Base-by-base conservation (phyloP, 2,797 vertebrate genomes). In the Tachyglossus aculeatus region DNA sequence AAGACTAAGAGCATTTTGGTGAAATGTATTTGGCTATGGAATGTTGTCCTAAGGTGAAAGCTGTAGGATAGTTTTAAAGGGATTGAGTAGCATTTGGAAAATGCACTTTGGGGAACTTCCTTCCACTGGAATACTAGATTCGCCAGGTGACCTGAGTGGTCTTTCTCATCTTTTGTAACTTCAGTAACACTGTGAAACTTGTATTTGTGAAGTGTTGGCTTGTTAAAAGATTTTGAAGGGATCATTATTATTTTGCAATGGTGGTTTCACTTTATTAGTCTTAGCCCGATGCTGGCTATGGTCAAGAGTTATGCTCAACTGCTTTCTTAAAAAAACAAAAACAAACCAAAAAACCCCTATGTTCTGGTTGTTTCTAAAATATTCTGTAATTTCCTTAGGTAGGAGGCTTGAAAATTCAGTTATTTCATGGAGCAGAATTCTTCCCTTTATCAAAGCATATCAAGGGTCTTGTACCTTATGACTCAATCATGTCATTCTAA, bases 71-170 rank as follows among this genome's bases (percentile, higher is more conserved):
- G 50, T 51, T 54, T 68, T 56, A 57, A 48, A 55, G 39, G 21
- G 9, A 57, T 43, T 50, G 61, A 53, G 60, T 36, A 69, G 75
- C 48, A 27, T 41, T 44, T 52, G n/a, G 34, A 73, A 85, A 78
- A 86, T 73, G 21, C 1, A 2, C 21, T n/a, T 34, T 61, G 22
- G 82, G 51, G 44, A 74, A 63, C 51, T 57, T 54, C 51, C 38
- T 87, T 70, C 55, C 27, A 47, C 39, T 73, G 37, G 21, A 43
- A 81, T 32, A 16, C 9, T 39, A 65, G 32, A 55, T 65, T 50
- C 71, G 21, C 33, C 21, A 18, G 15, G 24, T 5, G 3, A 57
- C 19, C 61, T 63, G 66, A 60, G 14, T 63, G 27, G 33, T 6
- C 18, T 38, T 27, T 51, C 43, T 24, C 31, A 60, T 5, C 44